Evolutionary conservation across 1,140 invertebrate genomes (phyloP).

Genomic region (Heliconius himera): DNA sequence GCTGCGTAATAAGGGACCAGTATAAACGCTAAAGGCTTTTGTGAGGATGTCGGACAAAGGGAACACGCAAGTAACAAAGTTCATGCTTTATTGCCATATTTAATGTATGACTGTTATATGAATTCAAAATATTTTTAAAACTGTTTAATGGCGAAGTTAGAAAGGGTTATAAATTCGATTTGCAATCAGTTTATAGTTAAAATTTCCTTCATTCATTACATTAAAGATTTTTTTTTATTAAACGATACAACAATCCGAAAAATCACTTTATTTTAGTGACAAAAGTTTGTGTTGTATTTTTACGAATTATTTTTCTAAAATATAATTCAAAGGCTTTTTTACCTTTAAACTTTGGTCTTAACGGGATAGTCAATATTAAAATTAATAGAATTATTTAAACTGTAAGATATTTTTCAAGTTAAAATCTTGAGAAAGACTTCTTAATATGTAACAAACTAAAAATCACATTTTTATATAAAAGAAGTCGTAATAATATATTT

Average conservation of each 20-base stretch:
- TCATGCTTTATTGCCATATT: constrained; percentile 1
- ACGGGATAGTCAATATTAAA: too few relatives aligned
- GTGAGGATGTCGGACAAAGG: constrained; percentile 18
- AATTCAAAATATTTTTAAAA: background rate
- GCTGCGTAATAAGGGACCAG: constrained; percentile 23
- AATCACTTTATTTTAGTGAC: too few relatives aligned
- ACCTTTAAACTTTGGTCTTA: too few relatives aligned
- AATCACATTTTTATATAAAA: background rate
- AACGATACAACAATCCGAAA: too few relatives aligned
- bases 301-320: too few relatives aligned
- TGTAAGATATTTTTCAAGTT: background rate
- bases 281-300: too few relatives aligned
- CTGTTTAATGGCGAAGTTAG: background rate
- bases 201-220: background rate
- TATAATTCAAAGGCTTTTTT: too few relatives aligned
- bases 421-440: background rate
- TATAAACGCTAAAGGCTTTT: constrained; percentile 23
- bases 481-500: constrained; percentile 1
- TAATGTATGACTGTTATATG: background rate
- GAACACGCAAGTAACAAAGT: constrained; percentile 12
- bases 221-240: background rate
- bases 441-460: background rate
- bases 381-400: too few relatives aligned
- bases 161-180: background rate
- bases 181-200: background rate